A percentile compares a stretch with the other conserved stretches of the same genome.
phyloP scores from a whole-genome alignment of 2,888 invertebrate species.

The Habrosyne pyritoides region DNA sequence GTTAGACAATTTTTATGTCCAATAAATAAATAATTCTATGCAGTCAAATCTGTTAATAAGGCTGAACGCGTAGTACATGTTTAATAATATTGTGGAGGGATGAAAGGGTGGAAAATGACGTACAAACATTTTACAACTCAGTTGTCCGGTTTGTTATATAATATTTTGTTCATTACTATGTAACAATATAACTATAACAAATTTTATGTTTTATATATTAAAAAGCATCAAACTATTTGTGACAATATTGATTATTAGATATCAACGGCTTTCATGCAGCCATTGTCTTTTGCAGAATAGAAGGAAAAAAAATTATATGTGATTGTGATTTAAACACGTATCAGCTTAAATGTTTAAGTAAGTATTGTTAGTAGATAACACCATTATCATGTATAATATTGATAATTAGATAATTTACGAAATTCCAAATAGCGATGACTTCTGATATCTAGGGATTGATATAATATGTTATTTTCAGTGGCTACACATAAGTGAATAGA shows the following conservation, averaged over 20 bases:
- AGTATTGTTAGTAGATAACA: not conserved
- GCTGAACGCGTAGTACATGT: constrained; percentile 42
- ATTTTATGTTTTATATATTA: too few relatives aligned
- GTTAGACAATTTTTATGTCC: constrained; percentile 31
- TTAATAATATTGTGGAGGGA: not conserved
- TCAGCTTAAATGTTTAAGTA: too few relatives aligned
- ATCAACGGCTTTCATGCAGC: not conserved
- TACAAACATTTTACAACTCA: not conserved
- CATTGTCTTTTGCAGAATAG: not conserved
- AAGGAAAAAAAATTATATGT: not conserved
- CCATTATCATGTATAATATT: not conserved
- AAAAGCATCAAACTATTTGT: not conserved
- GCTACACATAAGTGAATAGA: not conserved
- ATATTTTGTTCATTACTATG: too few relatives aligned
- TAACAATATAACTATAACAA: too few relatives aligned
- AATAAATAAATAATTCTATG: constrained; percentile 64
- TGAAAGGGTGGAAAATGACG: not conserved
- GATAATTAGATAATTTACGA: not conserved
- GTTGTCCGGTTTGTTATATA: not conserved
- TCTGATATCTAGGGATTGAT: not conserved
- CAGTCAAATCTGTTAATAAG: constrained; percentile 78
- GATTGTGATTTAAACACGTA: not conserved
- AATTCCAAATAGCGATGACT: not conserved
- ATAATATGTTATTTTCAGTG: not conserved
- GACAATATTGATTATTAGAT: too few relatives aligned